Conservation (phyloP, 2,888 invertebrate species). For the Limnephilus rhombicus region DNA sequence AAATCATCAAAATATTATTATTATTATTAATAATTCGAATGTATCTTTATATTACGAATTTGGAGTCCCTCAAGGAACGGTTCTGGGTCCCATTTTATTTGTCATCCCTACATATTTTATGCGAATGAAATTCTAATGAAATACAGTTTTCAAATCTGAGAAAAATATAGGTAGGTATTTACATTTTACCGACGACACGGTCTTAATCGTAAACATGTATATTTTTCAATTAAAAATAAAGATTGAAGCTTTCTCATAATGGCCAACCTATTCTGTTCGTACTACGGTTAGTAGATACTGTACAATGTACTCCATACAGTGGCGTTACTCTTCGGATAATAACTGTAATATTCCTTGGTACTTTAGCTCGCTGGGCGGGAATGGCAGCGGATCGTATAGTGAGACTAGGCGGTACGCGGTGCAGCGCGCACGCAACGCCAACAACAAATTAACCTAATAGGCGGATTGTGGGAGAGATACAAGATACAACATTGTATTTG, state of each 20-base stretch:
- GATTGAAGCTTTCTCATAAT: background rate
- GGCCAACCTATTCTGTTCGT: background rate
- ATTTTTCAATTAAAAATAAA: background rate
- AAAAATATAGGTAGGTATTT: too few relatives aligned
- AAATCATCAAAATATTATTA: too few relatives aligned
- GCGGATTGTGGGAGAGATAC: background rate
- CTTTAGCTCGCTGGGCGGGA: conserved; percentile 47
- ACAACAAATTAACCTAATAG: conserved; percentile 7
- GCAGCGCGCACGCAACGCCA: conserved; percentile 18
- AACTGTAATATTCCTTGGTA: conserved; percentile 54
- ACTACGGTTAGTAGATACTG: background rate
- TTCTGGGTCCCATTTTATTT: too few relatives aligned
- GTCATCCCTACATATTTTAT: too few relatives aligned
- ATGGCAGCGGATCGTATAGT: background rate
- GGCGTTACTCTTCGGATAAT: conserved; percentile 54
- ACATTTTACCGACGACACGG: accelerated
- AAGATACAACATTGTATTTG: background rate
- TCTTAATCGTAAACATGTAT: too few relatives aligned
- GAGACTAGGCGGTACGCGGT: conserved; percentile 11
- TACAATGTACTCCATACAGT: conserved; percentile 12
- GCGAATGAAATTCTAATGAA: too few relatives aligned
- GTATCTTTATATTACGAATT: too few relatives aligned
- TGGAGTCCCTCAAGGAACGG: too few relatives aligned
- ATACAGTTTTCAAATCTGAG: too few relatives aligned
- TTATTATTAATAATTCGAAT: too few relatives aligned